Percentiles rank a stretch among this genome's conserved stretches.
These are phyloP conservation scores for Odontesthes bonariensis DNA, from an alignment of 2,113 vertebrate genomes.

Conservation along the genomic window DNA sequence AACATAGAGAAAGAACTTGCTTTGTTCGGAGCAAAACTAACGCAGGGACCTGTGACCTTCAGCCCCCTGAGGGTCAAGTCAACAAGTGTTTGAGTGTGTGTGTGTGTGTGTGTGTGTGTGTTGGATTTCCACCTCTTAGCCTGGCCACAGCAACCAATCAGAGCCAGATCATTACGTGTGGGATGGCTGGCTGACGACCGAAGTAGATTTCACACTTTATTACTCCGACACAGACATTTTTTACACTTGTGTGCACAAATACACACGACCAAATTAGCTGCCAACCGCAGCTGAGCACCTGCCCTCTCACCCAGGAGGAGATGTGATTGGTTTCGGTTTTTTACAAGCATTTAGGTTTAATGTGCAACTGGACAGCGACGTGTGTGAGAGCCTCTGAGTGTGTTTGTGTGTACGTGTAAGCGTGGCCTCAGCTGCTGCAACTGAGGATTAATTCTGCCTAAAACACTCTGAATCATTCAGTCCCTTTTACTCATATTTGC, in stretches of 20 bases:
- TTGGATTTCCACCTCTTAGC: conserved; percentile 8
- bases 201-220: conserved; percentile 45
- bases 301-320: conserved; percentile 53
- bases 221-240: conserved; percentile 15
- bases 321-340: conserved; percentile 65
- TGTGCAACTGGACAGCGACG: conserved; percentile 40
- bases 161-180: conserved; percentile 32
- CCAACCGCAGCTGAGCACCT: conserved; percentile 52
- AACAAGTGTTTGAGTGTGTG: not conserved
- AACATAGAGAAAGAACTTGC: not conserved
- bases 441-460: conserved; percentile 61
- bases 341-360: conserved; percentile 60
- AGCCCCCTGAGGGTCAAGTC: not conserved
- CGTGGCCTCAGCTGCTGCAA: conserved; percentile 61
- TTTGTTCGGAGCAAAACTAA: not conserved
- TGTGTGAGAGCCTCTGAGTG: not conserved
- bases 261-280: conserved; percentile 47
- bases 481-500: conserved; percentile 14
- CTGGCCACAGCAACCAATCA: conserved; percentile 50
- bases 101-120: conserved; percentile 3
- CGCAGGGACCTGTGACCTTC: not conserved
- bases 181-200: conserved; percentile 33
- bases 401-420: conserved; percentile 9
- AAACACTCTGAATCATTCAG: conserved; percentile 37
- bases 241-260: conserved; percentile 11